These are phyloP conservation scores for roundworm (Caenorhabditis elegans) DNA, from an alignment of 1,140 invertebrate species.

Conservation along the genomic window DNA sequence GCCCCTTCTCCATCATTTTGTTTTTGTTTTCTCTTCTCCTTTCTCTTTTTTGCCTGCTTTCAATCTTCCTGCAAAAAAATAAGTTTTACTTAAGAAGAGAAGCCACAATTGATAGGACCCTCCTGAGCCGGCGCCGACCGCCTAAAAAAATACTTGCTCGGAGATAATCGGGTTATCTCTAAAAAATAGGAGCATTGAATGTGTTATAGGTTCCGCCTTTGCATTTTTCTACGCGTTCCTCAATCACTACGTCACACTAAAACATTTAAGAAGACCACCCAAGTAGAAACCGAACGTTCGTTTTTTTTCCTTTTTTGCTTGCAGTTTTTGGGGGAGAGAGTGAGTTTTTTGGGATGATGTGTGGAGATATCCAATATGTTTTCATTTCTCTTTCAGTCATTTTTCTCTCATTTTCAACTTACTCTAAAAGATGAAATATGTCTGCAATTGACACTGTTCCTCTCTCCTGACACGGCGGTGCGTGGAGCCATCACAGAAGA, in stretches of 20 bases:
- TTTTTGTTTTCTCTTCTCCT: background rate
- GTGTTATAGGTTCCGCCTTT: background rate
- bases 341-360: background rate
- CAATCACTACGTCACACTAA: background rate
- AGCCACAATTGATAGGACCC: background rate
- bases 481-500: no score
- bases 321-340: no score
- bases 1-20: background rate
- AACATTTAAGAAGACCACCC: background rate
- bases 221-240: background rate
- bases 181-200: background rate
- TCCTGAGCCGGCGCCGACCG: no score
- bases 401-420: background rate
- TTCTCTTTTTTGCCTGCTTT: no score
- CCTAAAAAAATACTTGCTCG: no score
- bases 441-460: conserved; percentile 21
- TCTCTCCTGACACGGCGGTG: no score
- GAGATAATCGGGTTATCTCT: background rate
- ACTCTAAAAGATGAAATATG: background rate
- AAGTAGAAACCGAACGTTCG: background rate
- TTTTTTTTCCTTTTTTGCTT: no score
- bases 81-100: background rate
- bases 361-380: background rate
- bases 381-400: background rate
- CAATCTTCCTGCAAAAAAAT: background rate